phyloP scores from a whole-genome alignment of 2,113 vertebrate genomes.

The Eulacestoma nigropectus region DNA sequence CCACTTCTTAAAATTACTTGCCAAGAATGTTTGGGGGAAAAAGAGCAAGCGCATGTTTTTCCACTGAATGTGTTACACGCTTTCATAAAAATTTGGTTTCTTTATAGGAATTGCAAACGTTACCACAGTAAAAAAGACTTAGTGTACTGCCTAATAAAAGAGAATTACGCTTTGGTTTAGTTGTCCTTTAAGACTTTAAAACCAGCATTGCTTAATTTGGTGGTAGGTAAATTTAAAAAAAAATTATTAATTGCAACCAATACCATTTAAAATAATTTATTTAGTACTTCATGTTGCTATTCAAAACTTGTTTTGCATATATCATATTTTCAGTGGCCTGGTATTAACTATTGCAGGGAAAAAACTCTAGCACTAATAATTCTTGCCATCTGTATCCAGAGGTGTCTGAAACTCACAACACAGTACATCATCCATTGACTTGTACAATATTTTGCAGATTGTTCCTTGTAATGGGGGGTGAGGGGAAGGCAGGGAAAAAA shows the following conservation, averaged over 20 bases:
- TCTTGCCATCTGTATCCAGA: constrained; percentile 53
- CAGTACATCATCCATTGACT: constrained; percentile 61
- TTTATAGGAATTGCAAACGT: constrained; percentile 41
- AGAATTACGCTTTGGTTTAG: constrained; percentile 61
- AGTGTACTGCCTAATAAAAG: constrained; percentile 18
- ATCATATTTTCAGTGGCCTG: constrained; percentile 58
- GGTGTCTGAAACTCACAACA: constrained; percentile 30
- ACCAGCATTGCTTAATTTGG: constrained; percentile 67
- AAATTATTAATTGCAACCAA: constrained; percentile 43
- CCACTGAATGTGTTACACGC: constrained; percentile 40
- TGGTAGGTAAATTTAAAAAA: constrained; percentile 62
- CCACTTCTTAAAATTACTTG: constrained; percentile 47
- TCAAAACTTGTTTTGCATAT: constrained; percentile 57
- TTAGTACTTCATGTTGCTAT: constrained; percentile 48
- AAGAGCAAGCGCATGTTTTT: constrained; percentile 62
- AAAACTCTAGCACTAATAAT: constrained; percentile 58
- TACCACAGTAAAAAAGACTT: constrained; percentile 33
- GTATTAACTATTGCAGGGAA: constrained; percentile 64
- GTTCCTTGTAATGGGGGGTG: not conserved
- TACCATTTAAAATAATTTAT: constrained; percentile 61
- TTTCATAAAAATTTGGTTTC: constrained; percentile 55
- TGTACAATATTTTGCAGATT: constrained; percentile 39
- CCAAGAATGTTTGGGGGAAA: constrained; percentile 50
- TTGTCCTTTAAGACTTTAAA: constrained; percentile 74
- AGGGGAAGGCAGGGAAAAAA: not conserved